A percentile compares a stretch with the other conserved stretches of the same genome.
Evolutionary conservation across 2,888 invertebrate species (phyloP).

Genomic region (Dasysyrphus albostriatus): DNA sequence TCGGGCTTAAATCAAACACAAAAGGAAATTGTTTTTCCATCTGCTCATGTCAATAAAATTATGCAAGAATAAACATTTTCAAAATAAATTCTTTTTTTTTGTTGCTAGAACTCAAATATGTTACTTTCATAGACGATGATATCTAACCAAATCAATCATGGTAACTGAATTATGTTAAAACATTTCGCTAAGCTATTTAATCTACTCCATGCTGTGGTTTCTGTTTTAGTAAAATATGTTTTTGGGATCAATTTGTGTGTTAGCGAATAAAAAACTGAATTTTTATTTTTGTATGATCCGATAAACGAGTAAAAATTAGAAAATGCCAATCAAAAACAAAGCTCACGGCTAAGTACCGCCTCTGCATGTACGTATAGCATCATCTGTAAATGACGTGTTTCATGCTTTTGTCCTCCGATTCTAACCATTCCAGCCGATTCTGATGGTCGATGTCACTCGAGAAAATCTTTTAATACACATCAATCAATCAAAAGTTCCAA

Average conservation of each 20-base stretch:
- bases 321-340: conserved; percentile 47
- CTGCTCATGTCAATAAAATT: conserved; percentile 45
- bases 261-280: too few species aligned
- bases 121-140: not conserved
- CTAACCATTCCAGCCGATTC: too few species aligned
- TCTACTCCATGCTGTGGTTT: not conserved
- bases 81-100: conserved; percentile 1
- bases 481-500: conserved; percentile 47
- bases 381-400: conserved; percentile 39
- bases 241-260: not conserved
- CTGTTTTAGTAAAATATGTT: not conserved
- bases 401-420: conserved; percentile 8
- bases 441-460: conserved; percentile 34
- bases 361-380: not conserved
- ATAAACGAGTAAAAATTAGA: not conserved
- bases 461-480: conserved; percentile 59
- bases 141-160: conserved; percentile 9
- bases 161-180: not conserved
- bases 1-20: conserved; percentile 12
- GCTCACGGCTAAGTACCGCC: conserved; percentile 1
- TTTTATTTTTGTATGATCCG: not conserved
- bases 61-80: conserved; percentile 13
- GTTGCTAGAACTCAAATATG: not conserved
- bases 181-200: not conserved
- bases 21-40: conserved; percentile 28